Evolutionary conservation across 1,140 invertebrate genomes (phyloP).

Genomic region (Cyrtorhinus lividipennis): DNA sequence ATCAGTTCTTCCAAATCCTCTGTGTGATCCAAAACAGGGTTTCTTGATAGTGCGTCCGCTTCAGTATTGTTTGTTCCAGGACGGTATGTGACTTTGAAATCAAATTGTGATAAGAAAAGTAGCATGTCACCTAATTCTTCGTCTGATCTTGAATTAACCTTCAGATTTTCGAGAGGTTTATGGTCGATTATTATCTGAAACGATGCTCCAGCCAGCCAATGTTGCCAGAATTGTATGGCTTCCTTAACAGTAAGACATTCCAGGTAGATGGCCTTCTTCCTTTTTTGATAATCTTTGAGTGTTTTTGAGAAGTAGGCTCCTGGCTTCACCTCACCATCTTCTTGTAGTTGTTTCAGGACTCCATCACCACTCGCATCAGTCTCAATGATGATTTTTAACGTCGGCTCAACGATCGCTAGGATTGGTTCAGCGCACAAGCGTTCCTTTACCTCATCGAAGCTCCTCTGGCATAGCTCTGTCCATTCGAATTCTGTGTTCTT

Average conservation of each 20-base stretch:
- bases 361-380: slow-evolving; percentile 28
- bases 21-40: slow-evolving; percentile 12
- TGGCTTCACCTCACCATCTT: slow-evolving; percentile 25
- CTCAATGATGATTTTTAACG: slow-evolving; percentile 28
- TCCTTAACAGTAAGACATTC: slow-evolving; percentile 24
- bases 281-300: slow-evolving; percentile 7
- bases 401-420: slow-evolving; percentile 27
- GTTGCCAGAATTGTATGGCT: slow-evolving; percentile 23
- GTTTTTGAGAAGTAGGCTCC: slow-evolving; percentile 18
- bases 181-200: slow-evolving; percentile 20
- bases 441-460: slow-evolving; percentile 29
- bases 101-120: slow-evolving; percentile 18
- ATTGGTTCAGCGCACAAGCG: slow-evolving; percentile 28
- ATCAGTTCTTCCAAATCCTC: not conserved
- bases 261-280: slow-evolving; percentile 27
- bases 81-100: slow-evolving; percentile 17
- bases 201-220: slow-evolving; percentile 20
- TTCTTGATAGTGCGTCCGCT: slow-evolving; percentile 4
- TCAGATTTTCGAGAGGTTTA: slow-evolving; percentile 21
- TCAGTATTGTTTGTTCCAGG: slow-evolving; percentile 18
- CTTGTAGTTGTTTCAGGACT: slow-evolving; percentile 28
- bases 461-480: slow-evolving; percentile 27
- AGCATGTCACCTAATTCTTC: slow-evolving; percentile 18
- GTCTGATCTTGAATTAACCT: slow-evolving; percentile 19
- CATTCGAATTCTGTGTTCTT: slow-evolving; percentile 27